Percentiles rank a stretch among this genome's conserved stretches.
Conservation (phyloP, 2,888 invertebrate species). For the Lochmaea capreae region DNA sequence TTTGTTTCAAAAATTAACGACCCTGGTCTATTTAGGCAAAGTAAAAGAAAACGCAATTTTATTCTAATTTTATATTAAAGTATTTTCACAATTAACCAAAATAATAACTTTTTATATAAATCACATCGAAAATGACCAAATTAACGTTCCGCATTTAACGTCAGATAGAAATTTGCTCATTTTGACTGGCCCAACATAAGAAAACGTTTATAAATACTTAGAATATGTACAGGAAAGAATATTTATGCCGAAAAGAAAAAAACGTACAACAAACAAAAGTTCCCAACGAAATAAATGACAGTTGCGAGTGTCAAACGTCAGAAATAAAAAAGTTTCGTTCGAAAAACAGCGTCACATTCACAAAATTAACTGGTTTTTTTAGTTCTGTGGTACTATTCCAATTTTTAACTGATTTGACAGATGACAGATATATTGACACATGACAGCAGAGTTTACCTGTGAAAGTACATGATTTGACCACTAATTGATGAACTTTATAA, state of each 20-base stretch:
- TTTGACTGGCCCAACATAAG: conserved; percentile 24
- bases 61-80: conserved; percentile 41
- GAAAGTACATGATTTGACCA: no score
- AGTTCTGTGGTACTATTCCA: no score
- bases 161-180: conserved; percentile 18
- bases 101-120: conserved; percentile 34
- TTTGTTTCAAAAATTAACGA: no score
- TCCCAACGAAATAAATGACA: neutral
- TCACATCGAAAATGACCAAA: conserved; percentile 24
- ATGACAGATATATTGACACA: no score
- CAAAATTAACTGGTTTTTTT: no score
- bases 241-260: conserved; percentile 33
- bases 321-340: neutral
- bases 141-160: neutral
- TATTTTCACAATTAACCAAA: conserved; percentile 42
- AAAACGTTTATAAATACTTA: conserved; percentile 35
- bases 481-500: no score
- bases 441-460: no score
- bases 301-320: neutral
- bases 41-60: neutral
- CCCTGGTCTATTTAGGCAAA: neutral
- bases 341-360: no score
- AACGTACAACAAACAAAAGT: neutral
- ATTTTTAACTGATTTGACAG: no score
- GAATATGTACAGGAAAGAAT: conserved; percentile 43